Evolutionary conservation across 2,888 invertebrate species (phyloP).

Genomic region (Drosophila merina): DNA sequence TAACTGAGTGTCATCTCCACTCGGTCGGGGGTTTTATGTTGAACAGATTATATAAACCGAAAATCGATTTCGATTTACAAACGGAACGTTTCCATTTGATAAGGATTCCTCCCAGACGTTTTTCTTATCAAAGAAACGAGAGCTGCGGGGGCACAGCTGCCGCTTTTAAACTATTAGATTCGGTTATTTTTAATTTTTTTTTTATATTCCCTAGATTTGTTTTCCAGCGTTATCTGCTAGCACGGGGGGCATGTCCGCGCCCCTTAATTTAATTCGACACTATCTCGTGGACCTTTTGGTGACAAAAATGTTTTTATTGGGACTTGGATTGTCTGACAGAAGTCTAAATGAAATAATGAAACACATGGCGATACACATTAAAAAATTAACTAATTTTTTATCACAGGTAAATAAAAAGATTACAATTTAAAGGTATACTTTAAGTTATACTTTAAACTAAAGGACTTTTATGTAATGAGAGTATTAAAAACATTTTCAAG

Average conservation of each 20-base stretch:
- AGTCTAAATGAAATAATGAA: slow-evolving; percentile 13
- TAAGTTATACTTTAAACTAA: too few species aligned
- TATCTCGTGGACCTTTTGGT: not conserved
- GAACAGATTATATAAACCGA: slow-evolving; percentile 35
- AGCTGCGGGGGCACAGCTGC: slow-evolving; percentile 19
- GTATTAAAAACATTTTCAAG: too few species aligned
- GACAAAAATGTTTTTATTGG: not conserved
- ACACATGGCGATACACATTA: too few species aligned
- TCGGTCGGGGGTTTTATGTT: slow-evolving; percentile 24
- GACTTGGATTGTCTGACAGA: slow-evolving; percentile 14
- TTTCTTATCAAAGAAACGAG: slow-evolving; percentile 15
- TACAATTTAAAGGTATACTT: too few species aligned
- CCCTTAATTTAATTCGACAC: not conserved
- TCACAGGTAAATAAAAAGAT: too few species aligned
- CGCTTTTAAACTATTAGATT: slow-evolving; percentile 5
- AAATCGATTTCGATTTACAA: slow-evolving; percentile 15
- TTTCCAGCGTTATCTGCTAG: not conserved
- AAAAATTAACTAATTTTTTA: too few species aligned
- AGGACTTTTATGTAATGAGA: too few species aligned
- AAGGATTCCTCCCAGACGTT: slow-evolving; percentile 11
- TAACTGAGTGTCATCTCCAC: slow-evolving; percentile 21
- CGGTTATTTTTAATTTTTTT: slow-evolving; percentile 4
- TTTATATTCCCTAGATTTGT: slow-evolving; percentile 1
- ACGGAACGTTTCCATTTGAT: slow-evolving; percentile 48
- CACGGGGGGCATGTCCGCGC: slow-evolving; percentile 8